These are phyloP conservation scores for Lordiphosa andalusiaca DNA, from an alignment of 2,888 invertebrate genomes.

Conservation along the genomic window DNA sequence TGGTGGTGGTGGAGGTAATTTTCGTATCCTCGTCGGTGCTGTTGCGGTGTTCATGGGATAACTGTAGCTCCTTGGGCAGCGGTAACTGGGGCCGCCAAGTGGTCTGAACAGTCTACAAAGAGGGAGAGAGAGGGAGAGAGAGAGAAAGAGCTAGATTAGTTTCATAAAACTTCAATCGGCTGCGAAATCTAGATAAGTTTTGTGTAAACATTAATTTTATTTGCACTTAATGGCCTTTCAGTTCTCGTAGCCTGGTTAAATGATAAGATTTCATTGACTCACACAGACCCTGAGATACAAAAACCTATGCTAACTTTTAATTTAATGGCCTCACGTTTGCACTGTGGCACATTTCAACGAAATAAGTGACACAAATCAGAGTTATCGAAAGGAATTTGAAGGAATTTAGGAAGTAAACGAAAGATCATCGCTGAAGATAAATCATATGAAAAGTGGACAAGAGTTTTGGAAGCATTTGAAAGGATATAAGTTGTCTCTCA, in stretches of 20 bases:
- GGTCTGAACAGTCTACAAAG: constrained; percentile 79
- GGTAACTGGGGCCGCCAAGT: constrained; percentile 80
- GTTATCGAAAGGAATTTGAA: too few species aligned
- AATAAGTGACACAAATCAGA: too few species aligned
- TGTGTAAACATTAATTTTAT: constrained; percentile 51
- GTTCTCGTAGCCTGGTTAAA: constrained; percentile 1
- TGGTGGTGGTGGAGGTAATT: constrained; percentile 39
- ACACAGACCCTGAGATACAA: constrained; percentile 43
- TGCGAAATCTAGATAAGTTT: constrained; percentile 52
- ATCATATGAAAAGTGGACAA: too few species aligned
- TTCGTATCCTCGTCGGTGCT: constrained; percentile 62
- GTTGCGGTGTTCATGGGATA: constrained; percentile 67
- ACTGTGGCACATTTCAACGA: not conserved
- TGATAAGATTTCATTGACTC: constrained; percentile 32
- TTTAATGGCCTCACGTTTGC: constrained; percentile 45
- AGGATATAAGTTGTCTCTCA: too few species aligned
- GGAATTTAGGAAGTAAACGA: too few species aligned
- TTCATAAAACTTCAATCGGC: constrained; percentile 25
- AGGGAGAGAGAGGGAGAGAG: not conserved
- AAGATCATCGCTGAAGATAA: too few species aligned
- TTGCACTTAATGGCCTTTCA: constrained; percentile 41
- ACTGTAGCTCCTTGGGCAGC: constrained; percentile 77
- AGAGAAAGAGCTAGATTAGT: constrained; percentile 28
- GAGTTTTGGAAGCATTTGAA: too few species aligned
- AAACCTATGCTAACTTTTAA: constrained; percentile 10